Conservation (phyloP, 2,797 vertebrate genomes). For the Orientallactaga sibirica region DNA sequence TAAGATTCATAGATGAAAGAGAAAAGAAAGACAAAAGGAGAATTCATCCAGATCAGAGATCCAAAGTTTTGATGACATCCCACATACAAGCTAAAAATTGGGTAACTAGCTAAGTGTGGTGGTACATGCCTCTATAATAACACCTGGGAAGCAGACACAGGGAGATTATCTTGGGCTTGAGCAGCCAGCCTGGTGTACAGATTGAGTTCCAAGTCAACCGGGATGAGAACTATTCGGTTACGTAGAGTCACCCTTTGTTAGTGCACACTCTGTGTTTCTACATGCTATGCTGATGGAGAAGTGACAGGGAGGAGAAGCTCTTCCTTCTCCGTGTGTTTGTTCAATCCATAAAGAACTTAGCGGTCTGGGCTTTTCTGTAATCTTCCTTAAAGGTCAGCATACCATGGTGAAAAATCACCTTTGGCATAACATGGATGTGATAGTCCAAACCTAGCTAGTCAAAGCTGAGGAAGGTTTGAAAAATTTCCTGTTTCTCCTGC, state of each 20-base stretch:
- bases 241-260: neutral
- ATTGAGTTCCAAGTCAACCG: too few relatives aligned
- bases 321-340: slow-evolving; percentile 2
- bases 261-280: neutral
- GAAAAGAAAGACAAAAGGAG: neutral
- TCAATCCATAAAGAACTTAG: neutral
- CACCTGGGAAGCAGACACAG: neutral
- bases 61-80: neutral
- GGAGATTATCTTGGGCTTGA: too few relatives aligned
- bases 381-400: neutral
- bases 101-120: neutral
- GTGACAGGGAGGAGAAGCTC: neutral
- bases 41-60: neutral
- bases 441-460: neutral
- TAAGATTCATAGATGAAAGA: neutral
- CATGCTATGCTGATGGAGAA: neutral
- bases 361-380: neutral
- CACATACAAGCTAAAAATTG: neutral
- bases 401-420: neutral
- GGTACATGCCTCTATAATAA: neutral
- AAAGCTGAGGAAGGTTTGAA: neutral
- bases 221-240: neutral
- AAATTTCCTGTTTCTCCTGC: neutral
- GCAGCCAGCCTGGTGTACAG: too few relatives aligned
- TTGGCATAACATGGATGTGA: neutral